Base-by-base conservation (phyloP, 92 coral and sea anemone genomes). In the Phenganax marumi region DNA sequence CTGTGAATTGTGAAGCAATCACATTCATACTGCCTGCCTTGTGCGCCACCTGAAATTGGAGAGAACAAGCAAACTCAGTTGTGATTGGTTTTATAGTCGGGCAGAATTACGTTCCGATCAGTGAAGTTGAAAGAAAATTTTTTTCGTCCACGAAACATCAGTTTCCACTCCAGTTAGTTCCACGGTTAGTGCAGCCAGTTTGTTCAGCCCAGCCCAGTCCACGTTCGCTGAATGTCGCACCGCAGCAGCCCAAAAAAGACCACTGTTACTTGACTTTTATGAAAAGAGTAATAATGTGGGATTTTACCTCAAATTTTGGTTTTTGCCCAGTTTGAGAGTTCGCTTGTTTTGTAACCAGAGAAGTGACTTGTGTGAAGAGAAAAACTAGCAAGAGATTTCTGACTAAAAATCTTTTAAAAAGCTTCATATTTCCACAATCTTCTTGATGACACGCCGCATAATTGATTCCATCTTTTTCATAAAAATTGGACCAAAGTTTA, bases 1-100 rank as follows among this genome's bases (percentile, higher is more conserved):
- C 98, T 78, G 91, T 90, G 70, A 89, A 86, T 72, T 90, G 90
- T 10, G 98, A 90, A 0, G 98, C 98, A 71, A 66, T 88, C 50
- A 95, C 93, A 25, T 86, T 88, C 70, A 95, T 89, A 14, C 88
- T 88, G 3, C 98, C 98, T 0, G 98, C 98, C 64, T 90, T 95
- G 85, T 95, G 98, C 57, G 89, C 93, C 8, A 95, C 98, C 98
- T 94, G 88, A 66, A 33, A 33, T 33, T 33, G 5, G 43, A 33
- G 3, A 33, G 43, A 33, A 33, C 43, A 1, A 24, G 1, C 8
- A 16, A 69, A 8, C 12, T 9, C 75, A 69, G 12, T 63, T 63
- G 6, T 63, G 21, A 63, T 18, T 9, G 26, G 21, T 16, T 63
- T 63, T 12, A 58, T 58, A 58, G 65, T 23, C 5, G 21, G 65